Percentiles rank a stretch among this genome's conserved stretches.
These are phyloP conservation scores for Plutella xylostella DNA, from an alignment of 2,888 invertebrate genomes.

Conservation along the genomic window DNA sequence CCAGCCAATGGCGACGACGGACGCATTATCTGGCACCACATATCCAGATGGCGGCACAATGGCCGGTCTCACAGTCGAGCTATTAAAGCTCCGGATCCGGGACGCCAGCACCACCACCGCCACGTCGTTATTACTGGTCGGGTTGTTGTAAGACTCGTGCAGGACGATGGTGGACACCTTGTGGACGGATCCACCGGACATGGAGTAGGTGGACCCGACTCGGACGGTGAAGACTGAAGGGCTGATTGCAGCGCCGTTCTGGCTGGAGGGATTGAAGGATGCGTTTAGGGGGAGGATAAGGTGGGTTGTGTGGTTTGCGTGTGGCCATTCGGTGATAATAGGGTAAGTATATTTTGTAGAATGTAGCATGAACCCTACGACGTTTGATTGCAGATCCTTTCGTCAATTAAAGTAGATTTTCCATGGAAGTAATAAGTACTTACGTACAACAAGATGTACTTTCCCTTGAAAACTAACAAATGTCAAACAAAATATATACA, in stretches of 20 bases:
- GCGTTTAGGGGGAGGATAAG: too few relatives aligned
- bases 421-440: too few relatives aligned
- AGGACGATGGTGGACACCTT: slow-evolving; percentile 27
- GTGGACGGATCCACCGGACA: slow-evolving; percentile 33
- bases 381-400: too few relatives aligned
- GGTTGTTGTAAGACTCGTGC: slow-evolving; percentile 36
- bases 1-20: slow-evolving; percentile 41
- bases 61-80: slow-evolving; percentile 20
- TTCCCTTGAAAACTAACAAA: too few relatives aligned
- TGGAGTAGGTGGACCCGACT: slow-evolving; percentile 27
- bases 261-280: too few relatives aligned
- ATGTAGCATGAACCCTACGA: too few relatives aligned
- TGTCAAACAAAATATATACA: too few relatives aligned
- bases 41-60: slow-evolving; percentile 26
- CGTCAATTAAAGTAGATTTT: too few relatives aligned
- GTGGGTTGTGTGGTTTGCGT: too few relatives aligned
- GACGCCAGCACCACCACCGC: slow-evolving; percentile 33
- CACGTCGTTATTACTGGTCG: slow-evolving; percentile 29
- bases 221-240: slow-evolving; percentile 24
- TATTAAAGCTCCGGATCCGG: slow-evolving; percentile 19
- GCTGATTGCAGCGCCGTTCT: slow-evolving; percentile 6
- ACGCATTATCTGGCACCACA: slow-evolving; percentile 27
- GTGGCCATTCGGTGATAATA: too few relatives aligned
- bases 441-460: too few relatives aligned
- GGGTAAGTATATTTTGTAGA: too few relatives aligned